Conservation (phyloP, 2,113 vertebrate genomes). For the Phyllostomus hastatus region DNA sequence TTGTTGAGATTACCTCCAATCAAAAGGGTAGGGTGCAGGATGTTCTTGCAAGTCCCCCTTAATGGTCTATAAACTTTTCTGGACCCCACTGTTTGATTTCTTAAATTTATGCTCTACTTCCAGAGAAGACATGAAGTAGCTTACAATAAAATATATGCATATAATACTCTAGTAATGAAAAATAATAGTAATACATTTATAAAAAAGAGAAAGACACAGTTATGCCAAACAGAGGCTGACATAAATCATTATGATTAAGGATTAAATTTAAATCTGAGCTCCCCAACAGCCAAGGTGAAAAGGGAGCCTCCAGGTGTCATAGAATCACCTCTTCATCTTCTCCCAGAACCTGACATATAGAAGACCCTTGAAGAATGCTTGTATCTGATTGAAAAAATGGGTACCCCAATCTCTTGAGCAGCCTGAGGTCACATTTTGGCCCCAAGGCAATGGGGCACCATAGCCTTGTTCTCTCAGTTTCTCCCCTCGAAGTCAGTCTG, state of each 20-base stretch:
- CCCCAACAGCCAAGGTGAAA: not conserved
- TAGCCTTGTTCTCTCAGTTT: not conserved
- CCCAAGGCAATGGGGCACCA: accelerated
- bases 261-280: not conserved
- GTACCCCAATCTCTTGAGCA: not conserved
- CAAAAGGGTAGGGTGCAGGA: not conserved
- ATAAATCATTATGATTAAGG: not conserved
- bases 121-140: not conserved
- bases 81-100: not conserved
- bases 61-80: not conserved
- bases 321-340: not conserved
- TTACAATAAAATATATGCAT: not conserved
- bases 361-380: not conserved
- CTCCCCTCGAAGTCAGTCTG: not conserved
- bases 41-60: not conserved
- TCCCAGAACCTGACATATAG: not conserved
- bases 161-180: not conserved
- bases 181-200: not conserved
- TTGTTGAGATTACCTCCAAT: not conserved
- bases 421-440: not conserved
- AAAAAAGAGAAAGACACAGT: not conserved
- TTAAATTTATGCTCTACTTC: not conserved
- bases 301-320: not conserved
- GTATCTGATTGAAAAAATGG: not conserved
- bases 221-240: not conserved